A percentile compares a stretch with the other conserved stretches of the same genome.
These are phyloP conservation scores for Drosophila picticornis DNA, from an alignment of 2,888 invertebrate species.

Conservation along the genomic window DNA sequence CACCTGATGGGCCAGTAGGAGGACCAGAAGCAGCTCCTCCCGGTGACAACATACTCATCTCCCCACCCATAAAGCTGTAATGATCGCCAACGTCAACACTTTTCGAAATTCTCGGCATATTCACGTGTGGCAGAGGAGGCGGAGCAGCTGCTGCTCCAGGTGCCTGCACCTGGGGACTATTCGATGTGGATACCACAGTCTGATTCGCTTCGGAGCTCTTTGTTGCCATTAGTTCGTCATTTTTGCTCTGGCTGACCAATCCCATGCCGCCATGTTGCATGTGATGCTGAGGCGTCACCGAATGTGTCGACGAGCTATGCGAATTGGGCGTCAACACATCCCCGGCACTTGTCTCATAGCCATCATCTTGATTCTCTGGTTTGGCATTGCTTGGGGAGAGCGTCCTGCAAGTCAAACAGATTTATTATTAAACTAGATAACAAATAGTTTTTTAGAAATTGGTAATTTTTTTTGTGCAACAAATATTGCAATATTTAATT, in stretches of 20 bases:
- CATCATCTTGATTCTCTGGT: slow-evolving; percentile 93
- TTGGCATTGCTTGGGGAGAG: slow-evolving; percentile 83
- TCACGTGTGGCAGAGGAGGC: background rate
- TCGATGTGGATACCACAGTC: slow-evolving; percentile 22
- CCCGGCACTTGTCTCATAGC: slow-evolving; percentile 94
- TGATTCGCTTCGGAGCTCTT: slow-evolving; percentile 45
- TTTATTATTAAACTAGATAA: background rate
- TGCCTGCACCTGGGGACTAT: slow-evolving; percentile 24
- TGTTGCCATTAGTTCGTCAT: slow-evolving; percentile 46
- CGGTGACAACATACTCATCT: slow-evolving; percentile 83
- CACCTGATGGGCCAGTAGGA: slow-evolving; percentile 41
- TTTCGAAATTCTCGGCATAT: slow-evolving; percentile 10
- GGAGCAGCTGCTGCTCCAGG: background rate
- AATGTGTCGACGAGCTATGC: slow-evolving; percentile 82
- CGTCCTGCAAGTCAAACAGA: slow-evolving; percentile 40
- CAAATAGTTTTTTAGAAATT: background rate
- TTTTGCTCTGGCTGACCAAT: slow-evolving; percentile 54
- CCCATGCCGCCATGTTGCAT: slow-evolving; percentile 60
- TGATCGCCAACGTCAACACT: slow-evolving; percentile 86
- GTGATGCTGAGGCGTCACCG: slow-evolving; percentile 81
- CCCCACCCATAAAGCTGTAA: slow-evolving; percentile 94
- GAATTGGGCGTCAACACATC: slow-evolving; percentile 85
- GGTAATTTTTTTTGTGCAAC: background rate
- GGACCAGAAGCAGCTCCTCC: slow-evolving; percentile 8
- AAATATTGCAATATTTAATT: background rate